Evolutionary conservation across 2,113 vertebrate species (phyloP).

Genomic region (Oostethus manadensis): DNA sequence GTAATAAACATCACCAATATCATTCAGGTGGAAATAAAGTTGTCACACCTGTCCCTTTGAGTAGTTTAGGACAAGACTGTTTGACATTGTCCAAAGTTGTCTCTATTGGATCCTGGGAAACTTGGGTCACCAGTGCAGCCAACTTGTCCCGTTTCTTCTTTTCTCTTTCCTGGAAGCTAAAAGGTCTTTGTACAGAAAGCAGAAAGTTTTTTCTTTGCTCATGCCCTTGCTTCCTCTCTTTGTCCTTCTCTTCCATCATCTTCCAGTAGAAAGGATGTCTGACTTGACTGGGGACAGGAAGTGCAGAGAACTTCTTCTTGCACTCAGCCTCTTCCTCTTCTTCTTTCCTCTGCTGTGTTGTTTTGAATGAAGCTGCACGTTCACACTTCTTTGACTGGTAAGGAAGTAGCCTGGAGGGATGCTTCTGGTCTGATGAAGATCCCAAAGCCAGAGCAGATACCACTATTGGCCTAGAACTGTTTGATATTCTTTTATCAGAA

Average conservation of each 20-base stretch:
- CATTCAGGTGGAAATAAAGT: neutral
- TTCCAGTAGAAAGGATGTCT: conserved; percentile 77
- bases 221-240: conserved; percentile 68
- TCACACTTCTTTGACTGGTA: conserved; percentile 66
- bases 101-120: conserved; percentile 43
- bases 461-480: conserved; percentile 36
- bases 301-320: conserved; percentile 82
- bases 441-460: conserved; percentile 56
- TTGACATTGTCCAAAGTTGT: conserved; percentile 27
- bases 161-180: conserved; percentile 82
- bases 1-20: neutral
- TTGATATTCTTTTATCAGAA: conserved; percentile 31
- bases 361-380: conserved; percentile 38
- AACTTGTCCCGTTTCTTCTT: conserved; percentile 72
- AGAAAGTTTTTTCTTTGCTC: conserved; percentile 83
- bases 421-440: conserved; percentile 67
- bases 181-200: conserved; percentile 83
- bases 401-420: conserved; percentile 55
- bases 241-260: conserved; percentile 75
- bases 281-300: conserved; percentile 79
- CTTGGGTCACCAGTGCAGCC: conserved; percentile 52
- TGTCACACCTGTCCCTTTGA: conserved; percentile 55
- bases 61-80: conserved; percentile 64
- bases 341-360: conserved; percentile 60
- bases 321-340: conserved; percentile 80